Evolutionary conservation across 2,888 invertebrate species (phyloP), one percentile per base, ranked within the genome.

Genomic region (Cephonodes hylas): DNA sequence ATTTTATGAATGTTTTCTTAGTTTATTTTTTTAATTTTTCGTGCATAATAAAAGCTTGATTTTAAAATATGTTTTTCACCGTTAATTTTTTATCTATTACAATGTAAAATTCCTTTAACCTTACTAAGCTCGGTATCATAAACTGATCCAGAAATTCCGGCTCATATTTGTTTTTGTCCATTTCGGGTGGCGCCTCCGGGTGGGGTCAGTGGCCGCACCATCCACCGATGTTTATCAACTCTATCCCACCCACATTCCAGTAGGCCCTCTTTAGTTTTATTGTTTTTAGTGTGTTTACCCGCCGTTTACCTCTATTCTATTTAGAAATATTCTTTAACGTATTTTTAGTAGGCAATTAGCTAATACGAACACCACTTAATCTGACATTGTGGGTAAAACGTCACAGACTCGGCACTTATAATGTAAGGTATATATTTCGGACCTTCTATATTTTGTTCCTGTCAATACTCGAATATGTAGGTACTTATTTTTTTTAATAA

Each of bases 121-220:
- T 31, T 10, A 53, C 15, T 31, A 31, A 27, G 53, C 18, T 3
- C 31, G 31, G 53, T 18, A 53, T 53, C 53, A 31, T 31, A 53
- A 53, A 53, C 15, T 31, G 31, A 8, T 31, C 18, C 53, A 27
- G 18, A 18, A 53, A 18, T 53, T 18, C 3, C 23, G 53, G 31
- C 3, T 8, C 53, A 46, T 58, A 58, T 46, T 53, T 62, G 38
- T 58, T 58, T 59, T 38, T n/a, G n/a, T 53, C 15, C 42, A 45
- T 46, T 61, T 34, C 46, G 10, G 34, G 44, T 48, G 15, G 59
- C n/a, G 58, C 23, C 22, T 25, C 34, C 27, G 22, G 23, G 10
- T 31, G 7, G 15, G 59, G 53, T 53, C 53, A 53, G 31, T 53
- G 53, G 18, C 31, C 10, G 22, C 4, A n/a, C 38, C n/a, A 38